Conservation (phyloP, 1,140 invertebrate species). For the Stegodyphus mimosarum region DNA sequence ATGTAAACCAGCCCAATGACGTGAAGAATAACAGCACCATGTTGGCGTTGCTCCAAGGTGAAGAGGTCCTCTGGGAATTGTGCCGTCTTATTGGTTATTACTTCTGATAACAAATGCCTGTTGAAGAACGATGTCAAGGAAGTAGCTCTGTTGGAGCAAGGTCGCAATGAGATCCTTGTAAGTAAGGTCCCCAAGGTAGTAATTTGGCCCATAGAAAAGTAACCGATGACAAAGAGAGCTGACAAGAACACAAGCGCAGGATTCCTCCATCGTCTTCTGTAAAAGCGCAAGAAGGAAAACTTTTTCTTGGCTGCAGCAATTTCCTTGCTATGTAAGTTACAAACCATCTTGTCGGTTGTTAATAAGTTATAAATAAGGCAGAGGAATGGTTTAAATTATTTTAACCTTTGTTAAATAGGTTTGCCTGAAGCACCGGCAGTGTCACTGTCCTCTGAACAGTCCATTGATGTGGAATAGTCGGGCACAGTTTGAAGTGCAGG, state of each 20-base stretch:
- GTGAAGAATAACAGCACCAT: conserved; percentile 87
- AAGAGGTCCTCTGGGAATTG: conserved; percentile 89
- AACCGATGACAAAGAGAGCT: conserved; percentile 27
- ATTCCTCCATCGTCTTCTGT: conserved; percentile 51
- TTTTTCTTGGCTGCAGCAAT: neutral
- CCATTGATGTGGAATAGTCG: neutral
- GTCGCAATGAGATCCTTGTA: neutral
- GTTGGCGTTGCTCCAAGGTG: conserved; percentile 81
- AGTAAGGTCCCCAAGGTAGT: conserved; percentile 11
- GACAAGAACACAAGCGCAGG: conserved; percentile 32
- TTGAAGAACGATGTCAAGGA: neutral
- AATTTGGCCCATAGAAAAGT: conserved; percentile 53
- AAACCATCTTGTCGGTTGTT: neutral
- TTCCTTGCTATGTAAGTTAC: neutral
- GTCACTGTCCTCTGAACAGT: neutral
- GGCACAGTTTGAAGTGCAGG: too few species aligned
- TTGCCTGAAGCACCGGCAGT: neutral
- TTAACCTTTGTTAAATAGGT: neutral
- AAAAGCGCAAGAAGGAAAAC: conserved; percentile 24
- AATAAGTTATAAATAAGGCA: neutral
- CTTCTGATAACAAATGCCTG: conserved; percentile 17
- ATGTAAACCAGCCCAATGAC: conserved; percentile 91
- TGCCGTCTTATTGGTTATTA: conserved; percentile 18
- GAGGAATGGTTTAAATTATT: neutral
- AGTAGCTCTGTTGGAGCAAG: neutral